These are phyloP conservation scores for Paralichthys olivaceus DNA, from an alignment of 2,113 vertebrate genomes.

Conservation along the genomic window DNA sequence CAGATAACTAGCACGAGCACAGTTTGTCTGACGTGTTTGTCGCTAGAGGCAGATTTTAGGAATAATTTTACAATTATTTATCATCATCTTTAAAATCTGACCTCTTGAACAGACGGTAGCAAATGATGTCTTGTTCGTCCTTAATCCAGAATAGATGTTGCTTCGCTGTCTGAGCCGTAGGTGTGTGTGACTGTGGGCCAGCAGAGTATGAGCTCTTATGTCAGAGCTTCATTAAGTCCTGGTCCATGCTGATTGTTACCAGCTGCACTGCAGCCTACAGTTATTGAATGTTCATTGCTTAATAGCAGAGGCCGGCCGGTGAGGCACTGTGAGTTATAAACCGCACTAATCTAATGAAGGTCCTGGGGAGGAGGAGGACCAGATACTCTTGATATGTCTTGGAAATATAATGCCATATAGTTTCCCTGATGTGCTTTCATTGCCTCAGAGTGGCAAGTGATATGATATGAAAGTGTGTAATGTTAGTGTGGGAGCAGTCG, in stretches of 20 bases:
- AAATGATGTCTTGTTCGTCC: conserved; percentile 61
- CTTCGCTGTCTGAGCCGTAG: conserved; percentile 41
- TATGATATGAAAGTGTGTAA: conserved; percentile 39
- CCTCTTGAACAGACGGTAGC: neutral
- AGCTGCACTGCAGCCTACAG: conserved; percentile 68
- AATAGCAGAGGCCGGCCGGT: conserved; percentile 7
- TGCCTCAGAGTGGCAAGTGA: conserved; percentile 21
- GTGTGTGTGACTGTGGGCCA: conserved; percentile 35
- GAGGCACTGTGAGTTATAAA: conserved; percentile 73
- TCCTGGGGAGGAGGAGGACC: conserved; percentile 47
- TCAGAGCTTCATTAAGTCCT: conserved; percentile 72
- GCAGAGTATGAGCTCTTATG: conserved; percentile 58
- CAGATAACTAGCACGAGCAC: conserved; percentile 8
- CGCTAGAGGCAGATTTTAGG: neutral
- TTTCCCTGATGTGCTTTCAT: conserved; percentile 29
- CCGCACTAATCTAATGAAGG: conserved; percentile 68
- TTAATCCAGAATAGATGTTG: conserved; percentile 63
- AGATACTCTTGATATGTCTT: conserved; percentile 52
- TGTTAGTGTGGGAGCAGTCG: conserved; percentile 19
- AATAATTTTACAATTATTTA: no score
- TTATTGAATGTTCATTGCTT: conserved; percentile 9
- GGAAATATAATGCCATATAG: conserved; percentile 52
- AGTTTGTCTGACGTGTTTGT: conserved; percentile 50
- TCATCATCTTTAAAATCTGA: neutral
- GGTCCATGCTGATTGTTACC: conserved; percentile 76